These are phyloP conservation scores for Paelopatides confundens DNA, from an alignment of 53 echinoderm and acorn worm species.

Conservation along the genomic window DNA sequence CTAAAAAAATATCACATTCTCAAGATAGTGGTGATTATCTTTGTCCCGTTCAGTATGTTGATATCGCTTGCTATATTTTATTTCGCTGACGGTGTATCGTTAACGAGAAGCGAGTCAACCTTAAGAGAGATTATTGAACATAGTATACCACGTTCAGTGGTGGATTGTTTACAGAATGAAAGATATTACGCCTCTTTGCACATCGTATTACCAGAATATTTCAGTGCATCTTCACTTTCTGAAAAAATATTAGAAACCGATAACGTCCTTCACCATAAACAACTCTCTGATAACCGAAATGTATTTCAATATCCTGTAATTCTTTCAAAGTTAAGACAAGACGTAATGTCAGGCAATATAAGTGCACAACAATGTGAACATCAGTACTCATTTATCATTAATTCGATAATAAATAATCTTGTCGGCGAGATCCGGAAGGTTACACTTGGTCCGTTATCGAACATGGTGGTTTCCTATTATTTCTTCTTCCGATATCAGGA, in stretches of 20 bases:
- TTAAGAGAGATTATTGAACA: not conserved
- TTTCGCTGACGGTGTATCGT: not conserved
- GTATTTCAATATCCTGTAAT: not conserved
- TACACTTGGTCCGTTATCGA: not conserved
- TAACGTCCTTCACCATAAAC: not conserved
- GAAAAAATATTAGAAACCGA: not conserved
- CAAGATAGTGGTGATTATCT: not conserved
- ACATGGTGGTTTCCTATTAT: not conserved
- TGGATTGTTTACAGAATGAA: not conserved
- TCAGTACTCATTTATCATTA: not conserved
- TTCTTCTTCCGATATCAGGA: slow-evolving; percentile 13
- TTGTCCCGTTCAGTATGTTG: slow-evolving; percentile 8
- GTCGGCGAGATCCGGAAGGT: not conserved
- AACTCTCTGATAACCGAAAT: not conserved
- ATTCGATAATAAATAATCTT: not conserved
- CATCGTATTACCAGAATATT: not conserved
- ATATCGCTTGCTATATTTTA: not conserved
- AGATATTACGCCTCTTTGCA: not conserved
- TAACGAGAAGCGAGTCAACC: not conserved
- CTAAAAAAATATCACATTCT: not conserved
- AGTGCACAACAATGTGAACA: not conserved
- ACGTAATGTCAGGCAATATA: not conserved
- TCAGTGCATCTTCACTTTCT: not conserved
- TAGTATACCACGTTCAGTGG: not conserved
- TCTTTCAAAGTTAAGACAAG: slow-evolving; percentile 7